Evolutionary conservation across 2,888 invertebrate genomes (phyloP).

Genomic region (Chrysolina americana): DNA sequence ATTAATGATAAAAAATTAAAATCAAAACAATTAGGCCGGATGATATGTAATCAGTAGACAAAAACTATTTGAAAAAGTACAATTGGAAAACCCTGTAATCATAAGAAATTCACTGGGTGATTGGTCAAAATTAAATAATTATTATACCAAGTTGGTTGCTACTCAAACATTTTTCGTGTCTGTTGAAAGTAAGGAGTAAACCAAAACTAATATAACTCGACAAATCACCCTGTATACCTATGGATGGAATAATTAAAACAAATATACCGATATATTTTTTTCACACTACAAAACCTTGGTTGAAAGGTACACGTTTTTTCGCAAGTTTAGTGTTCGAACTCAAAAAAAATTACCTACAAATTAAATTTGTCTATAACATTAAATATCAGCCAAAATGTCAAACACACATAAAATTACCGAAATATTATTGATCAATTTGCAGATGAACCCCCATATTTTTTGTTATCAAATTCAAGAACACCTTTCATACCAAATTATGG

Average conservation of each 20-base stretch:
- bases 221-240: slow-evolving; percentile 20
- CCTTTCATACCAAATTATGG: too few species aligned
- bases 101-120: slow-evolving; percentile 15
- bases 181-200: neutral
- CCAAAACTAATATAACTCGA: neutral
- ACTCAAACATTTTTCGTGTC: neutral
- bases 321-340: too few species aligned
- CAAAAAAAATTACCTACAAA: too few species aligned
- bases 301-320: slow-evolving; percentile 37
- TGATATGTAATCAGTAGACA: neutral
- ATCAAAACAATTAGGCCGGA: neutral
- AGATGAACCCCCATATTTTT: too few species aligned
- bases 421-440: too few species aligned
- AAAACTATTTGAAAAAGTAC: neutral
- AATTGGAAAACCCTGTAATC: slow-evolving; percentile 4
- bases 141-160: neutral
- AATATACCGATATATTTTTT: slow-evolving; percentile 4
- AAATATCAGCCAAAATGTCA: neutral
- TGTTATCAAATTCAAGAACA: too few species aligned
- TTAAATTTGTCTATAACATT: neutral
- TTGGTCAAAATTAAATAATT: neutral
- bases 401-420: neutral
- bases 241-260: slow-evolving; percentile 20
- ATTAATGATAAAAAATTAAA: neutral
- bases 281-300: slow-evolving; percentile 44